Percentiles rank a stretch among this genome's conserved stretches.
These are phyloP conservation scores for Melinaea marsaeus DNA, from an alignment of 2,888 invertebrate genomes.

Conservation along the genomic window DNA sequence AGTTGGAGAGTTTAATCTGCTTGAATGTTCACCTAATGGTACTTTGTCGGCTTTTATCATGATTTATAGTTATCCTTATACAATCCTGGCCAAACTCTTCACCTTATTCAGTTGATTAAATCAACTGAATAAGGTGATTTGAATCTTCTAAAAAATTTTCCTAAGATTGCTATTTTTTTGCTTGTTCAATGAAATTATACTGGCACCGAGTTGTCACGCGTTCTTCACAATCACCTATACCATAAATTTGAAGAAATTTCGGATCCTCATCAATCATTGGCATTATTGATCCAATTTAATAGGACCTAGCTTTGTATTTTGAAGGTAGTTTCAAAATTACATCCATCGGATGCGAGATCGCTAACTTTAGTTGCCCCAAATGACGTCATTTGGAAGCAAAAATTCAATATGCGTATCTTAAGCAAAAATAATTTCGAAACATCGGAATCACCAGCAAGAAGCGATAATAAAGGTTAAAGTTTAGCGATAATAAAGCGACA, in stretches of 20 bases:
- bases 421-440: constrained; percentile 31
- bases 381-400: no score
- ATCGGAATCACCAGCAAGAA: constrained; percentile 26
- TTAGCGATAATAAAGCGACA: no score
- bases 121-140: constrained; percentile 19
- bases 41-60: constrained; percentile 29
- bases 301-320: constrained; percentile 35
- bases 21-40: constrained; percentile 30
- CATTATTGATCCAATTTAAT: no score
- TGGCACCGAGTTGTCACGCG: no score
- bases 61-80: constrained; percentile 25
- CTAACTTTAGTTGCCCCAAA: constrained; percentile 32
- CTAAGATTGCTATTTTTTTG: no score
- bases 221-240: no score
- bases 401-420: constrained; percentile 29
- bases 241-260: no score
- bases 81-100: constrained; percentile 19
- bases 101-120: no score
- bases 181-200: no score
- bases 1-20: constrained; percentile 37
- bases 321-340: constrained; percentile 35
- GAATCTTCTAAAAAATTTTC: constrained; percentile 26
- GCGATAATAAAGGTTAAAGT: constrained; percentile 29
- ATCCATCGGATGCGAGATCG: constrained; percentile 27
- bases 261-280: no score